Conservation (phyloP, 2,113 vertebrate species). For the Istiophorus platypterus region DNA sequence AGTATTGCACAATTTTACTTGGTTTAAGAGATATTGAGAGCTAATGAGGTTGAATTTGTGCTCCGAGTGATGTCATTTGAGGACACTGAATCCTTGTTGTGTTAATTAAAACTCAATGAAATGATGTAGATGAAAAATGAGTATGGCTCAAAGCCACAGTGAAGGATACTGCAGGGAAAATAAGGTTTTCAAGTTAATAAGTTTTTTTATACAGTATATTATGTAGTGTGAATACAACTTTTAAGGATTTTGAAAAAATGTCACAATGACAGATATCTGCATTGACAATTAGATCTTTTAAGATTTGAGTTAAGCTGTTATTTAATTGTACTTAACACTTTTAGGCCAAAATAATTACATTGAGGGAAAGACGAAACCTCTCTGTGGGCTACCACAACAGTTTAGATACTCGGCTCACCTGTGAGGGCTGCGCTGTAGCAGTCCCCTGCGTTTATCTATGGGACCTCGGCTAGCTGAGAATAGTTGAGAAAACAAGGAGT, state of each 20-base stretch:
- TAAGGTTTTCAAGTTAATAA: constrained; percentile 64
- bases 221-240: constrained; percentile 45
- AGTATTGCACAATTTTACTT: constrained; percentile 58
- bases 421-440: constrained; percentile 67
- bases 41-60: constrained; percentile 81
- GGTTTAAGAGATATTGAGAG: constrained; percentile 71
- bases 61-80: constrained; percentile 79
- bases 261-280: constrained; percentile 31
- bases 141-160: constrained; percentile 76
- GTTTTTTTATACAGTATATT: constrained; percentile 61
- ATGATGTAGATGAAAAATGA: constrained; percentile 76
- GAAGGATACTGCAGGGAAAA: constrained; percentile 72
- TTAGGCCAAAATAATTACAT: neutral
- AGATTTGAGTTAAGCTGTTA: constrained; percentile 22
- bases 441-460: constrained; percentile 57
- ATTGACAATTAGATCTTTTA: constrained; percentile 26
- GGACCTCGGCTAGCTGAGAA: constrained; percentile 43
- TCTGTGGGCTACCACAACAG: neutral
- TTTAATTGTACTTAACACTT: constrained; percentile 8
- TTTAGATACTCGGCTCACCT: constrained; percentile 49
- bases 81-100: constrained; percentile 81
- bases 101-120: constrained; percentile 82
- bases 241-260: constrained; percentile 18
- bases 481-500: constrained; percentile 53
- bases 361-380: neutral